Evolutionary conservation across 2,888 invertebrate species (phyloP), one percentile per base, ranked within the genome.

Genomic region (Drosophila borealis): DNA sequence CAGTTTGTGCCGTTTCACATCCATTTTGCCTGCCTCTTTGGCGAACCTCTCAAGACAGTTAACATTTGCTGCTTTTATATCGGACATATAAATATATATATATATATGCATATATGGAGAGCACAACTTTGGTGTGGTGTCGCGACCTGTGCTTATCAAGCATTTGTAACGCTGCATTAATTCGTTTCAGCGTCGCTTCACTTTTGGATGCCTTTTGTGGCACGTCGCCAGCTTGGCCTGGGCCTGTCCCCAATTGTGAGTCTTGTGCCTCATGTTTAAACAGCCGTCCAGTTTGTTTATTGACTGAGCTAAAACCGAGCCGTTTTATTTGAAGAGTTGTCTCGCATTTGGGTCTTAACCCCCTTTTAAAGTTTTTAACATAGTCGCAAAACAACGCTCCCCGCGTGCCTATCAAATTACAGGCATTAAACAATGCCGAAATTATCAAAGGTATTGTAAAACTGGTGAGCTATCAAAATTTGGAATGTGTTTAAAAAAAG

Each of bases 111-210:
- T 56, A 45, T 39, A 39, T 46, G 41, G 29, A 17, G 11, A 33
- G 36, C 36, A 44, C 45, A 34, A 50, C 14, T 41, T 70, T 21
- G 36, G 14, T 61, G 36, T 44, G 51, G 36, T 44, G 51, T 10
- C 9, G 44, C 53, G 60, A 56, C 53, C 19, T 70, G 41, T 42
- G 60, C 54, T 75, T 85, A 82, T 83, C 80, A 85, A 70, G 62
- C 67, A 80, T 70, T 81, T 68, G 81, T 64, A 77, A 70, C 81
- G 77, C 65, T 83, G 84, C 77, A 87, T 88, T 83, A 85, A 83
- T 88, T 83, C 66, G 74, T 57, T 78, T 46, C 87, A 75, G 81
- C 60, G 57, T 29, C 71, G 69, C 48, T 64, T 61, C 53, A 17
- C 45, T 75, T 62, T 64, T 79, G 46, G 37, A 41, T 39, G 33